phyloP scores from a whole-genome alignment of 2,797 vertebrate species.

The Eidolon dupreanum region DNA sequence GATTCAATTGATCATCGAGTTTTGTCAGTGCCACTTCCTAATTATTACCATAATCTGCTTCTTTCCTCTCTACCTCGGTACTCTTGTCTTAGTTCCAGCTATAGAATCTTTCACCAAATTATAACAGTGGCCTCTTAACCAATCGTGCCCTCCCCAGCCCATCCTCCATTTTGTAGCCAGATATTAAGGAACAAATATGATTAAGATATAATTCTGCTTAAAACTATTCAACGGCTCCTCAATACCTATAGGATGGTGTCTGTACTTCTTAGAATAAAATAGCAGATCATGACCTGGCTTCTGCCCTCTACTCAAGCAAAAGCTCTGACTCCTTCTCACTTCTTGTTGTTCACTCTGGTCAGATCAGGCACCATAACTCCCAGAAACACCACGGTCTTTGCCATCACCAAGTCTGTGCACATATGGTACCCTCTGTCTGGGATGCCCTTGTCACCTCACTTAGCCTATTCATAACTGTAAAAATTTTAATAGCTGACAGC shows the following conservation, averaged over 20 bases:
- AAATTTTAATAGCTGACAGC: background rate
- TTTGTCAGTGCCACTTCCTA: background rate
- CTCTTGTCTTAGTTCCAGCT: background rate
- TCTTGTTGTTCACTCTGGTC: background rate
- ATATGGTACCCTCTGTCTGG: background rate
- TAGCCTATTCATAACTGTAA: background rate
- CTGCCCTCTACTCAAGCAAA: background rate
- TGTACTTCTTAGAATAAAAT: background rate
- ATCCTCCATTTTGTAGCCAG: background rate
- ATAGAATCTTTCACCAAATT: background rate
- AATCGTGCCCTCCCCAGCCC: background rate
- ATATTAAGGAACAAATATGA: background rate
- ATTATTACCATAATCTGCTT: background rate
- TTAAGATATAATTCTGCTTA: background rate
- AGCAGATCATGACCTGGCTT: background rate
- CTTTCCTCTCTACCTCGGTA: background rate
- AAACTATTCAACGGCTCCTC: background rate
- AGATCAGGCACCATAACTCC: background rate
- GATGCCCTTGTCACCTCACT: background rate
- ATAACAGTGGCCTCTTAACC: background rate
- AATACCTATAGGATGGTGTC: background rate
- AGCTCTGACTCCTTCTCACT: background rate
- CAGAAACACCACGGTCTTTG: background rate
- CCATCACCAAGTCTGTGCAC: background rate
- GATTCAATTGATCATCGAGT: background rate